Percentiles rank a stretch among this genome's conserved stretches.
Conservation (phyloP, 2,888 invertebrate species). For the Incurvaria masculella region DNA sequence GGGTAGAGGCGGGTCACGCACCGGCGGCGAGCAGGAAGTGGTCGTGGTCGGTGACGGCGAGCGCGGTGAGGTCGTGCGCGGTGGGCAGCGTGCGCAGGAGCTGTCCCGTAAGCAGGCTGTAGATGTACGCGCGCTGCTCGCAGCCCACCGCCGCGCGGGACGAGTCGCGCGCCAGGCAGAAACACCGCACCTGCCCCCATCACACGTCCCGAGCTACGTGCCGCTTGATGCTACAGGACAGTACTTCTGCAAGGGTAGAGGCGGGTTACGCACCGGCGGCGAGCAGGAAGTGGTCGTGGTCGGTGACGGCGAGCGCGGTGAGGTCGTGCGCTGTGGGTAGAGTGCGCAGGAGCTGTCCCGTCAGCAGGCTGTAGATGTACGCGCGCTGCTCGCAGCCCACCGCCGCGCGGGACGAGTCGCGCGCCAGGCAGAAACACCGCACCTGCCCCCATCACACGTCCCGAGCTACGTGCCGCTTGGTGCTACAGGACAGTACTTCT, state of each 20-base stretch:
- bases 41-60: constrained; percentile 74
- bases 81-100: constrained; percentile 67
- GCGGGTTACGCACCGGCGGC: constrained; percentile 61
- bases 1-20: constrained; percentile 27
- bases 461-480: too few species aligned
- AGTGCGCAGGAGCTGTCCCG: constrained; percentile 66
- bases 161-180: constrained; percentile 77
- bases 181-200: constrained; percentile 61
- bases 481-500: too few species aligned
- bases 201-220: too few species aligned
- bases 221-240: too few species aligned
- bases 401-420: constrained; percentile 77
- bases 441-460: too few species aligned
- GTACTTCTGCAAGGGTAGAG: too few species aligned
- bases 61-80: constrained; percentile 58
- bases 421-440: constrained; percentile 71
- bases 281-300: constrained; percentile 78
- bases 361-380: constrained; percentile 80
- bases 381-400: constrained; percentile 80
- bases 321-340: constrained; percentile 62
- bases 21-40: constrained; percentile 79
- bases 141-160: constrained; percentile 79
- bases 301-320: constrained; percentile 68
- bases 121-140: constrained; percentile 76
- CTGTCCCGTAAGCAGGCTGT: constrained; percentile 78